These are phyloP conservation scores for Gymnosoma rotundatum DNA, from an alignment of 2,888 invertebrate genomes.

Conservation along the genomic window DNA sequence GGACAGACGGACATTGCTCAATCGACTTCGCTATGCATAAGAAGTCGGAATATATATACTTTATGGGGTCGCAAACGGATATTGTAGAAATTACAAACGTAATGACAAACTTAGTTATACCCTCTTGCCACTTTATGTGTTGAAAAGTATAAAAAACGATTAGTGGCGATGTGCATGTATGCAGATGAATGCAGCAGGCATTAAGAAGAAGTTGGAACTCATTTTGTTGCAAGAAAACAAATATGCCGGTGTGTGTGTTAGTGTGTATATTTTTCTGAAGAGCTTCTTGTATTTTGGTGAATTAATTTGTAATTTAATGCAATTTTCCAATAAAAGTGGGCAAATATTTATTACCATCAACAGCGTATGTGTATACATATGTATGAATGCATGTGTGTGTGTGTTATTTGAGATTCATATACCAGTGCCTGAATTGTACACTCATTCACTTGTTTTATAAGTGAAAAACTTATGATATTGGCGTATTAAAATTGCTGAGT, in stretches of 20 bases:
- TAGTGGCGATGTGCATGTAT: background rate
- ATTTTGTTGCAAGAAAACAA: conserved; percentile 3
- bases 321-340: conserved; percentile 70
- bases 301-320: conserved; percentile 71
- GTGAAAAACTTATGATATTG: conserved; percentile 35
- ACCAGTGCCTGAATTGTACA: conserved; percentile 13
- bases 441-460: conserved; percentile 29
- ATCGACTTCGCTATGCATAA: too few species aligned
- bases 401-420: background rate
- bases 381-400: too few species aligned
- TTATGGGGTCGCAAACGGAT: too few species aligned
- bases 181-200: background rate
- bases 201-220: conserved; percentile 24
- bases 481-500: conserved; percentile 12
- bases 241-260: conserved; percentile 18
- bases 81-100: too few species aligned
- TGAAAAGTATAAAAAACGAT: too few species aligned
- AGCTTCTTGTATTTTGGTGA: conserved; percentile 69
- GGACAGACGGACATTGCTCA: too few species aligned
- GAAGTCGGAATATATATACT: too few species aligned
- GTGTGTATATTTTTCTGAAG: conserved; percentile 12
- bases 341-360: conserved; percentile 66
- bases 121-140: too few species aligned
- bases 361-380: background rate
- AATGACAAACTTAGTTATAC: too few species aligned